A percentile compares a stretch with the other conserved stretches of the same genome.
Evolutionary conservation across 2,888 invertebrate species (phyloP).

Genomic region (Sepioteuthis lessoniana): DNA sequence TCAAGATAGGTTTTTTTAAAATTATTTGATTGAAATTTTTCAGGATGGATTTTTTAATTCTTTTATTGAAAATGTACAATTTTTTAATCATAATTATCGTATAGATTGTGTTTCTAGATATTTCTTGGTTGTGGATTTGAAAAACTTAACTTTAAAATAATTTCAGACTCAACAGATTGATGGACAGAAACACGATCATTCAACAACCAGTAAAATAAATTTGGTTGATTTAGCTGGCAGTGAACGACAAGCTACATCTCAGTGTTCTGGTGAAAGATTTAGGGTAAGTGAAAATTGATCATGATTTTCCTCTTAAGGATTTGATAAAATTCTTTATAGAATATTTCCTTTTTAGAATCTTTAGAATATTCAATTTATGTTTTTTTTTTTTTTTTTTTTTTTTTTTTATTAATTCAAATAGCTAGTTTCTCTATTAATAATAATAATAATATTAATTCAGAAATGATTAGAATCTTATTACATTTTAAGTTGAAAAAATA

Average conservation of each 20-base stretch:
- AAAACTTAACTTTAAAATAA: background rate
- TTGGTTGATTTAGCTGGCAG: slow-evolving; percentile 88
- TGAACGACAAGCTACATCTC: slow-evolving; percentile 82
- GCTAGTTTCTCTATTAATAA: too few species aligned
- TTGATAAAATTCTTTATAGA: background rate
- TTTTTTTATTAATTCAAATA: background rate
- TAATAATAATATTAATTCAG: too few species aligned
- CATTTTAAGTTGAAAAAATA: too few species aligned
- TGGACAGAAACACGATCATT: slow-evolving; percentile 77
- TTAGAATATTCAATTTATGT: background rate
- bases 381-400: background rate
- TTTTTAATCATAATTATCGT: too few species aligned
- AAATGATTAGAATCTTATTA: too few species aligned
- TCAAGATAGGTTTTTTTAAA: too few species aligned
- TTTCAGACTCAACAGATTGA: slow-evolving; percentile 73
- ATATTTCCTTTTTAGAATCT: background rate
- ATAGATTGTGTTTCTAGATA: too few species aligned
- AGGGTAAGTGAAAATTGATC: slow-evolving; percentile 73
- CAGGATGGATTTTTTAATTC: too few species aligned
- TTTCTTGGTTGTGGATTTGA: background rate
- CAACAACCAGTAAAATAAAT: slow-evolving; percentile 83
- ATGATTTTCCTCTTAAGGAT: background rate
- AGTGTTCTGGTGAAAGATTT: slow-evolving; percentile 82
- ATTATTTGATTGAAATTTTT: too few species aligned
- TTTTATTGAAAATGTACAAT: too few species aligned